phyloP scores from a whole-genome alignment of 2,113 vertebrate genomes.

The Elephantulus edwardii region DNA sequence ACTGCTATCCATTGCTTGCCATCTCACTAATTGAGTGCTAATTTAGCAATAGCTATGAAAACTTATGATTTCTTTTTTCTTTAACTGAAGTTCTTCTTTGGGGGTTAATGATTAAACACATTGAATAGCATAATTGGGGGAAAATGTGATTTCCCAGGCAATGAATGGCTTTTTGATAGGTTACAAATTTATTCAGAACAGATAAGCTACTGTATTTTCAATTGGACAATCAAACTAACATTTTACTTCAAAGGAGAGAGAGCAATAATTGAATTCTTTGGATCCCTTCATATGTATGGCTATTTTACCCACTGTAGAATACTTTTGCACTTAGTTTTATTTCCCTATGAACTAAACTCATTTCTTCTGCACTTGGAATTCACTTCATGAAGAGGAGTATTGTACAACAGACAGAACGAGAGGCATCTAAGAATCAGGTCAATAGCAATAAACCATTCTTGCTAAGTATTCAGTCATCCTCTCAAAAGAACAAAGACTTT shows the following conservation, averaged over 20 bases:
- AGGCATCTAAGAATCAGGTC: neutral
- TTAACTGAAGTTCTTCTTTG: conserved; percentile 67
- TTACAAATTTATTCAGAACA: conserved; percentile 66
- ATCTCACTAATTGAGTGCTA: neutral
- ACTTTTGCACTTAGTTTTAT: conserved; percentile 52
- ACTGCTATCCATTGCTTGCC: neutral
- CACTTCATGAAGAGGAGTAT: conserved; percentile 46
- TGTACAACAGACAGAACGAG: neutral
- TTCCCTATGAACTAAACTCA: conserved; percentile 22
- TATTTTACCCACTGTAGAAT: conserved; percentile 52
- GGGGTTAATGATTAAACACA: conserved; percentile 70
- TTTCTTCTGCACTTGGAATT: conserved; percentile 15
- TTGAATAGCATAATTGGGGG: conserved; percentile 52
- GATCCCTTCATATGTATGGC: conserved; percentile 60
- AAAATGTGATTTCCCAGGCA: conserved; percentile 73
- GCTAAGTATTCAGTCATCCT: neutral
- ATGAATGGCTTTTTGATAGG: conserved; percentile 65
- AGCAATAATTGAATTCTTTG: conserved; percentile 54
- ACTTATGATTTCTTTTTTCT: conserved; percentile 51
- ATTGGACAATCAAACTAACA: conserved; percentile 65
- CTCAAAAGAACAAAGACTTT: neutral
- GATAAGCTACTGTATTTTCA: conserved; percentile 78
- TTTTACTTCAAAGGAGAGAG: conserved; percentile 72
- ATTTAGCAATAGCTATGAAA: conserved; percentile 60
- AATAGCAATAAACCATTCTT: conserved; percentile 8